phyloP scores from a whole-genome alignment of 2,888 invertebrate genomes.

The Lycocerus yunnanus region DNA sequence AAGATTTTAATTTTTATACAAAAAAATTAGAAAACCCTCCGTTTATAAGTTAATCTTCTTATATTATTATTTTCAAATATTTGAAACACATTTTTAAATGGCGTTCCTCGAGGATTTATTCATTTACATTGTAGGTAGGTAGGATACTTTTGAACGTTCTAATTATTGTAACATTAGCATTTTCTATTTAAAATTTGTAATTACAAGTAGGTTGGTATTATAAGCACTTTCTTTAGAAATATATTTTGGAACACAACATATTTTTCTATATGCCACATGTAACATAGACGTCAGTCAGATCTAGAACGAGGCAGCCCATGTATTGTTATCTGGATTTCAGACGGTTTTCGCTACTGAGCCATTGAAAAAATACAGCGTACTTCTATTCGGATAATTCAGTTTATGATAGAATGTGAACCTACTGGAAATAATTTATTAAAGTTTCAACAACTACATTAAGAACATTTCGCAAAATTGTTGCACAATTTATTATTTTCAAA shows the following conservation, averaged over 20 bases:
- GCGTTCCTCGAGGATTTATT: background rate
- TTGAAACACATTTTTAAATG: no score
- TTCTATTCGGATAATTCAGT: conserved; percentile 42
- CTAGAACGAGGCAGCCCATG: conserved; percentile 34
- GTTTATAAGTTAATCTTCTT: no score
- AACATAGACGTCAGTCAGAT: conserved; percentile 40
- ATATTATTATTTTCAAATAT: no score
- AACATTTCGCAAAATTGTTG: background rate
- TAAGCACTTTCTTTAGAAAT: conserved; percentile 10
- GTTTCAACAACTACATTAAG: background rate
- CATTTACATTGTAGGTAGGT: no score
- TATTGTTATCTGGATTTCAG: conserved; percentile 45
- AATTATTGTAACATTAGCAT: background rate
- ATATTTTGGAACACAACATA: conserved; percentile 10
- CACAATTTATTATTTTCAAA: background rate
- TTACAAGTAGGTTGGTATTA: background rate
- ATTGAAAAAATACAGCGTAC: conserved; percentile 42
- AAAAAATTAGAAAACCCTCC: background rate
- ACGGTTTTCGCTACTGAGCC: conserved; percentile 41
- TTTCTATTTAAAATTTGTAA: background rate
- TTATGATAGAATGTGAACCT: conserved; percentile 39
- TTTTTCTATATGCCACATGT: conserved; percentile 30
- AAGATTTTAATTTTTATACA: background rate
- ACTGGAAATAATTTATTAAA: background rate
- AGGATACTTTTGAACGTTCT: no score